Evolutionary conservation across 2,888 invertebrate species (phyloP).

Genomic region (Hyppa rectilinea): DNA sequence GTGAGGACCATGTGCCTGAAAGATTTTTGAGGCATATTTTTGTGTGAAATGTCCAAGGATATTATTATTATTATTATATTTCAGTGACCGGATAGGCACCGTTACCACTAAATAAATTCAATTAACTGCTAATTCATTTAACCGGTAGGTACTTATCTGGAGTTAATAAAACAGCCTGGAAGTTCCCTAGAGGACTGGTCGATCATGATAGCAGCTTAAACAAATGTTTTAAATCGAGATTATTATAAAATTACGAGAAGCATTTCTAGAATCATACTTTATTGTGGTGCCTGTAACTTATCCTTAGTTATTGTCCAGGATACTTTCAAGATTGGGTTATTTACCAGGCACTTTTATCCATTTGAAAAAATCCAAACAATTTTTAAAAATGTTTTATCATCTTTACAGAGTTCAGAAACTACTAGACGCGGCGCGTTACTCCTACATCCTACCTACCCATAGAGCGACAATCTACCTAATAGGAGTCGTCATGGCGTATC

Average conservation of each 20-base stretch:
- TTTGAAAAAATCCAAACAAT: neutral
- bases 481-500: slow-evolving; percentile 89
- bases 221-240: neutral
- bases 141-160: neutral
- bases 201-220: neutral
- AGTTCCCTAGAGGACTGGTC: neutral
- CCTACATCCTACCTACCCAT: slow-evolving; percentile 90
- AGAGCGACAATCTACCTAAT: slow-evolving; percentile 90
- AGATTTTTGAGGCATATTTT: neutral
- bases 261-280: neutral
- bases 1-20: neutral
- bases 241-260: neutral
- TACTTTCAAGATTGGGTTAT: too few species aligned
- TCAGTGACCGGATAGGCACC: neutral
- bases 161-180: neutral
- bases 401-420: slow-evolving; percentile 87
- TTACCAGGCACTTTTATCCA: neutral
- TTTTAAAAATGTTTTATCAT: neutral
- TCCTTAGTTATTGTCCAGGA: neutral
- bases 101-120: neutral
- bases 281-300: neutral
- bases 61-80: too few species aligned
- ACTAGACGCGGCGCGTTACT: slow-evolving; percentile 86
- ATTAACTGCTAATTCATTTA: neutral
- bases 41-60: too few species aligned